These are phyloP conservation scores for Prenolepis imparis DNA, from an alignment of 2,888 invertebrate species.

Conservation along the genomic window DNA sequence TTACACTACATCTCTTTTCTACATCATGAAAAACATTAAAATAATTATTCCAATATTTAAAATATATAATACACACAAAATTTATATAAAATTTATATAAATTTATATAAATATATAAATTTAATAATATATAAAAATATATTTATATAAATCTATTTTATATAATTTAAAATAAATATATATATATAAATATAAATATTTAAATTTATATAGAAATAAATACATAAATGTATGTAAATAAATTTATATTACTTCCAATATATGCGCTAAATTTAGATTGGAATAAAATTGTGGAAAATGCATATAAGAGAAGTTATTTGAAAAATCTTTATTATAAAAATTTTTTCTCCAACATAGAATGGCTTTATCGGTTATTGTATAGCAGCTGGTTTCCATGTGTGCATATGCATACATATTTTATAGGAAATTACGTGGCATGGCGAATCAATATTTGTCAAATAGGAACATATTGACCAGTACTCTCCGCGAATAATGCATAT, in stretches of 20 bases:
- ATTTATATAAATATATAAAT: too few species aligned
- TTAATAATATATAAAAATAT: too few species aligned
- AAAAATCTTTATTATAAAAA: background rate
- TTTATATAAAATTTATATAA: background rate
- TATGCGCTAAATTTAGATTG: background rate
- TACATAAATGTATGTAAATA: too few species aligned
- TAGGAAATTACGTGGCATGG: slow-evolving; percentile 11
- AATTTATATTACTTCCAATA: too few species aligned
- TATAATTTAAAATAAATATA: too few species aligned
- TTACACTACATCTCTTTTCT: background rate
- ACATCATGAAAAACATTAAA: background rate
- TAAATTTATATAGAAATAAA: too few species aligned
- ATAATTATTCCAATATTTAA: background rate
- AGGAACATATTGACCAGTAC: background rate
- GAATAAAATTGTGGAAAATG: background rate
- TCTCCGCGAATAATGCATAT: background rate
- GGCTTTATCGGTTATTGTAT: background rate
- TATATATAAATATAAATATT: too few species aligned
- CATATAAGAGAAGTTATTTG: background rate
- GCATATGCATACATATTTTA: slow-evolving; percentile 24
- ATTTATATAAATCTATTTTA: too few species aligned
- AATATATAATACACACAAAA: background rate
- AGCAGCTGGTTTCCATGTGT: slow-evolving; percentile 5
- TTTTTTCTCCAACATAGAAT: background rate
- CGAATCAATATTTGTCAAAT: slow-evolving; percentile 29